These are phyloP conservation scores for Lampropteryx suffumata DNA, from an alignment of 2,888 invertebrate species.

Conservation along the genomic window DNA sequence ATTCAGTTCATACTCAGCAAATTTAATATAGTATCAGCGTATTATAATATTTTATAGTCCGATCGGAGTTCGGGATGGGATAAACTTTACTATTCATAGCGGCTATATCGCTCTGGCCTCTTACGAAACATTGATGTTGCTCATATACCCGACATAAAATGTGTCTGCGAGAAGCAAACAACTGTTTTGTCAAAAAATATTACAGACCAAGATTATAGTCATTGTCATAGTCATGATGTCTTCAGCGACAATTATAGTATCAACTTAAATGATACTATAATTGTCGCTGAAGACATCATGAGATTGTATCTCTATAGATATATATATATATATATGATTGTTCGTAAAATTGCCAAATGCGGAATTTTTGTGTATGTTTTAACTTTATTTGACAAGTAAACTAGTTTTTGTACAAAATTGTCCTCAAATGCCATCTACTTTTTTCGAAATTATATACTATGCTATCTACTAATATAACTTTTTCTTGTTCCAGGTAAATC, in stretches of 20 bases:
- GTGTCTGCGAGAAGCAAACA: conserved; percentile 36
- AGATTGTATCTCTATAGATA: conserved; percentile 18
- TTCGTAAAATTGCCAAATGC: too few relatives aligned
- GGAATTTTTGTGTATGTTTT: too few relatives aligned
- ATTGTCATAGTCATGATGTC: conserved; percentile 35
- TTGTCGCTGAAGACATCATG: conserved; percentile 9
- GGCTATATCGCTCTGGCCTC: conserved; percentile 42
- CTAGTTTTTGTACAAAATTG: conserved; percentile 8
- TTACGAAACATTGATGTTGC: conserved; percentile 42
- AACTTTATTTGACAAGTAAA: conserved; percentile 13
- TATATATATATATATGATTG: too few relatives aligned
- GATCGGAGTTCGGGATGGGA: conserved; percentile 27
- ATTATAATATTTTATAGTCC: conserved; percentile 30
- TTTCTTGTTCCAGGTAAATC: conserved; percentile 35
- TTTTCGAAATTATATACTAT: conserved; percentile 20
- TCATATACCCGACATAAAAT: conserved; percentile 47
- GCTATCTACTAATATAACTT: conserved; percentile 16
- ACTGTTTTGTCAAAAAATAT: conserved; percentile 47
- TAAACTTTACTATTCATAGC: conserved; percentile 47
- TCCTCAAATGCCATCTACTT: conserved; percentile 1
- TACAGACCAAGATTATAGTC: conserved; percentile 42
- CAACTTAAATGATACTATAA: conserved; percentile 31
- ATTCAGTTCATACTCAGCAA: conserved; percentile 23
- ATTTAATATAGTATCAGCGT: conserved; percentile 25
- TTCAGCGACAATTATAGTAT: conserved; percentile 15